Evolutionary conservation across 2,888 invertebrate genomes (phyloP).

Genomic region (Tachina lurida): DNA sequence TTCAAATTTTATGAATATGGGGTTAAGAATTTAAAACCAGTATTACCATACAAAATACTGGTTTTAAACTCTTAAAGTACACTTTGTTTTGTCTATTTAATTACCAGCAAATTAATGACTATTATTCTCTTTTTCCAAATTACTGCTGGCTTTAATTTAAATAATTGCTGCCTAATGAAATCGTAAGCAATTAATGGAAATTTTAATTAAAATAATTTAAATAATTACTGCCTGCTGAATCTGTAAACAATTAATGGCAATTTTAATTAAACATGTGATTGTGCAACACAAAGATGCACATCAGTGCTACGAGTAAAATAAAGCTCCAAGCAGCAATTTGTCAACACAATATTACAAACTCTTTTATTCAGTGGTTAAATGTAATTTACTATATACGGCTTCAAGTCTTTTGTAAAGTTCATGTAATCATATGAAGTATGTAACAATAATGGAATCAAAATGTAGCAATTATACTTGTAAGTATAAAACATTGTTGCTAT

Average conservation of each 20-base stretch:
- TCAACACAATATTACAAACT: slow-evolving; percentile 22
- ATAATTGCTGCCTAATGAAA: no score
- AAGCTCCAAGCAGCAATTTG: slow-evolving; percentile 14
- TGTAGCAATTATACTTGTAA: slow-evolving; percentile 6
- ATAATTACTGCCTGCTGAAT: background rate
- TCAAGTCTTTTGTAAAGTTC: background rate
- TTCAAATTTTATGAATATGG: no score
- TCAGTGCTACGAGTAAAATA: slow-evolving; percentile 37
- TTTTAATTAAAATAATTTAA: background rate
- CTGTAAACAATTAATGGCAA: background rate
- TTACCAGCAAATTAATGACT: no score
- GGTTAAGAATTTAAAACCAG: no score
- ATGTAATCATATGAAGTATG: background rate
- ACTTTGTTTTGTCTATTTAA: no score
- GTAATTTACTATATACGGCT: background rate
- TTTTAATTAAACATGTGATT: slow-evolving; percentile 4
- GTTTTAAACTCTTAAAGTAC: no score
- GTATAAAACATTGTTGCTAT: slow-evolving; percentile 6
- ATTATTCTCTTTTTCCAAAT: no score
- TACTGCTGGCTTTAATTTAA: no score
- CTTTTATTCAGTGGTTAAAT: background rate
- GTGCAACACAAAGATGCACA: background rate
- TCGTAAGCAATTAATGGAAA: no score
- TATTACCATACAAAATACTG: no score
- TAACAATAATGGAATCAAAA: background rate